phyloP scores from a whole-genome alignment of 2,797 vertebrate species.

The Typhlichthys subterraneus region DNA sequence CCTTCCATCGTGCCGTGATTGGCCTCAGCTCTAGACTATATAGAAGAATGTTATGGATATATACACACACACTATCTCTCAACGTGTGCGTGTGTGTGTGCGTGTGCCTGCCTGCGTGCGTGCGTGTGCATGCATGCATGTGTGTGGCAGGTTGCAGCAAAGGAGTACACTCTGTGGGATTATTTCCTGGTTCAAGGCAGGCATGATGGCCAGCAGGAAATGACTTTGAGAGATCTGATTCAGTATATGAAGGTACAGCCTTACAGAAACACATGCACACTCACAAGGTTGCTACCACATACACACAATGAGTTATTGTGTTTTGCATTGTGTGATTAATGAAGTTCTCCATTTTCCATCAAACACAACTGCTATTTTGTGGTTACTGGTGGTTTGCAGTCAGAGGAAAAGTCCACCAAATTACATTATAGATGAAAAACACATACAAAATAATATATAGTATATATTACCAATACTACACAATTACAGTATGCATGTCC shows the following conservation, averaged over 20 bases:
- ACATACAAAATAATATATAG: background rate
- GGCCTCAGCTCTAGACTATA: conserved; percentile 47
- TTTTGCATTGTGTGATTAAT: conserved; percentile 17
- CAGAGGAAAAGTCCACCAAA: too few species aligned
- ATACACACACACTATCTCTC: conserved; percentile 2
- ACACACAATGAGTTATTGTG: conserved; percentile 22
- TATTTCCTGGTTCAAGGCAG: conserved; percentile 76
- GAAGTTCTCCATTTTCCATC: conserved; percentile 38
- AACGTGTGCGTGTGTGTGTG: conserved; percentile 6
- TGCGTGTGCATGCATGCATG: conserved; percentile 1
- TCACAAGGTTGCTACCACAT: conserved; percentile 9
- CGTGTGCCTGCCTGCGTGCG: conserved; percentile 16
- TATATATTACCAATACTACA: background rate
- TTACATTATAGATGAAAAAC: background rate
- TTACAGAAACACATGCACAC: conserved; percentile 21
- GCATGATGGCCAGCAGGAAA: conserved; percentile 68
- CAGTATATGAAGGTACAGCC: conserved; percentile 81
- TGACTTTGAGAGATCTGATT: conserved; percentile 84
- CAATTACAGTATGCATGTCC: too few species aligned
- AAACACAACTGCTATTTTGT: conserved; percentile 47
- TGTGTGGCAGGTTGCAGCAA: conserved; percentile 77
- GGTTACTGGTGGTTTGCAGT: conserved; percentile 1
- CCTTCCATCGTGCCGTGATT: conserved; percentile 20
- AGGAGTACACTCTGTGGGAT: conserved; percentile 82
- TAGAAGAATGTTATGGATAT: conserved; percentile 32